Evolutionary conservation across 2,888 invertebrate genomes (phyloP).

Genomic region (Parnassius glacialis): DNA sequence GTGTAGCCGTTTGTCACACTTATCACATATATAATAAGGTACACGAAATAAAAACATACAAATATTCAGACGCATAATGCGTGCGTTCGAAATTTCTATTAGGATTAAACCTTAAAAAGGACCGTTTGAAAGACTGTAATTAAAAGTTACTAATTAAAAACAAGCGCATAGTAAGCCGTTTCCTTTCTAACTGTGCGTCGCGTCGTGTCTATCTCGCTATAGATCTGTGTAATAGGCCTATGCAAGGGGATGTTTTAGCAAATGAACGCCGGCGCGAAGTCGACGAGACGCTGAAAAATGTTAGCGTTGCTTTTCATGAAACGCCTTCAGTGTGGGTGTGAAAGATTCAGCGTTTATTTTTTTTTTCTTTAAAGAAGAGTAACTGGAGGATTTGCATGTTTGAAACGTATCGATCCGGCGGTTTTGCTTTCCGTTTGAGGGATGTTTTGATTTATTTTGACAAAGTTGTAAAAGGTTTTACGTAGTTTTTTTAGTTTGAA

Average conservation of each 20-base stretch:
- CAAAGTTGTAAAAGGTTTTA: no score
- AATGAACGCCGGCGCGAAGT: conserved; percentile 63
- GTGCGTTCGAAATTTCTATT: not conserved
- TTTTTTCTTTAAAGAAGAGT: conserved; percentile 14
- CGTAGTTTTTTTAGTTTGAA: no score
- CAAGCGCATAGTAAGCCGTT: not conserved
- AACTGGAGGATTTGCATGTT: conserved; percentile 15
- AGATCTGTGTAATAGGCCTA: conserved; percentile 39
- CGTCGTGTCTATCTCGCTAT: conserved; percentile 38
- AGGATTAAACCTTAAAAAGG: not conserved
- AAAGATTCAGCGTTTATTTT: conserved; percentile 17
- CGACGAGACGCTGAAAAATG: conserved; percentile 43
- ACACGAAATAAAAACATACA: not conserved
- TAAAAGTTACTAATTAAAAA: conserved; percentile 7
- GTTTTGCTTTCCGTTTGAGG: conserved; percentile 12
- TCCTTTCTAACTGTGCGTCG: conserved; percentile 20
- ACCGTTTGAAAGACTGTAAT: conserved; percentile 12
- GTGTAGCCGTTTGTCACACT: no score
- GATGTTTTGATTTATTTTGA: not conserved
- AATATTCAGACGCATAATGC: not conserved
- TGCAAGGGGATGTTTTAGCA: conserved; percentile 67
- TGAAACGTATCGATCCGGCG: conserved; percentile 12
- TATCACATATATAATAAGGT: no score
- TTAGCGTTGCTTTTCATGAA: conserved; percentile 22
- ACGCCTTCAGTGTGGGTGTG: conserved; percentile 14